Conservation (phyloP, 2,797 vertebrate species). For the Lagorchestes hirsutus region DNA sequence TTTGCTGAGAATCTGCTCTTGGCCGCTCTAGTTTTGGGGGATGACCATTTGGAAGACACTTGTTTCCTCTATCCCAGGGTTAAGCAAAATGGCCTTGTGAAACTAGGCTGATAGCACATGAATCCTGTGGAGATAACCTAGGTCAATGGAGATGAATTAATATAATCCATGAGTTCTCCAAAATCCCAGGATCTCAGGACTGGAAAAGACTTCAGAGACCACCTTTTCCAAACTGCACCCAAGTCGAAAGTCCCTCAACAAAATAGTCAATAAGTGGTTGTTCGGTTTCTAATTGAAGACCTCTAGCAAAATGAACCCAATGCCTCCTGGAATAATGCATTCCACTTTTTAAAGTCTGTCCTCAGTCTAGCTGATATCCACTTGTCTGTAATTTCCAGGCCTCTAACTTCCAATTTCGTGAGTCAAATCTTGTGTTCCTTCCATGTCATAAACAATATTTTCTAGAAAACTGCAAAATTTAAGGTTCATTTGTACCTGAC, state of each 20-base stretch:
- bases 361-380: not conserved
- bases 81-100: not conserved
- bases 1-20: constrained; percentile 12
- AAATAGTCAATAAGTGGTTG: not conserved
- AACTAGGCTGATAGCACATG: not conserved
- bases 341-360: not conserved
- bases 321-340: not conserved
- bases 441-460: not conserved
- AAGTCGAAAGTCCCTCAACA: not conserved
- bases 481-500: not conserved
- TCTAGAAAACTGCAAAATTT: not conserved
- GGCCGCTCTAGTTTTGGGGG: not conserved
- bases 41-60: not conserved
- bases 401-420: not conserved
- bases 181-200: not conserved
- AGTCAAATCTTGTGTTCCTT: not conserved
- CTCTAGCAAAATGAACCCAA: not conserved
- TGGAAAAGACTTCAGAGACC: not conserved
- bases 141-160: not conserved
- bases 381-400: not conserved
- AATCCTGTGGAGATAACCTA: not conserved
- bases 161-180: not conserved
- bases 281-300: not conserved
- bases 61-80: constrained; percentile 14
- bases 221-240: not conserved